These are phyloP conservation scores for Odontesthes bonariensis DNA, from an alignment of 2,113 vertebrate genomes.

Conservation along the genomic window DNA sequence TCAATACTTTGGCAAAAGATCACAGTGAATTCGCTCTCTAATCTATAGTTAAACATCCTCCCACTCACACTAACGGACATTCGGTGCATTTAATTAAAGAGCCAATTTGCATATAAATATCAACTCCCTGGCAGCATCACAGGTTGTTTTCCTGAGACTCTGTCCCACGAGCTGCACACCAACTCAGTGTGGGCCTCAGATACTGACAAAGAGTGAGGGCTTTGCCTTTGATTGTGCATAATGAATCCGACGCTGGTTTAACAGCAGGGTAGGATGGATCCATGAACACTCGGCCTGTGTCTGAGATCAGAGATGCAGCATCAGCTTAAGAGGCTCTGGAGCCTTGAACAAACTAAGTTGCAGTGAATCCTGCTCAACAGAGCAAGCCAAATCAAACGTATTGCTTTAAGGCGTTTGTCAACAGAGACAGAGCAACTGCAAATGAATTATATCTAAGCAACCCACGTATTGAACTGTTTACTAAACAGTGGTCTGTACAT, in stretches of 20 bases:
- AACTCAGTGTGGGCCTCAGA: background rate
- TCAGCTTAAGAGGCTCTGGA: constrained; percentile 17
- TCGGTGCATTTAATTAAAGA: constrained; percentile 65
- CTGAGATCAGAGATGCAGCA: constrained; percentile 24
- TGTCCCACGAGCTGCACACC: constrained; percentile 8
- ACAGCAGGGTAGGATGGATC: constrained; percentile 24
- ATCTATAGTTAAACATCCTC: constrained; percentile 47
- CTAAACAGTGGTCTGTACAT: too few relatives aligned
- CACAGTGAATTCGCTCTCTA: constrained; percentile 34
- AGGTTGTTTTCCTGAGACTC: constrained; percentile 55
- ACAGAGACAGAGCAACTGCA: background rate
- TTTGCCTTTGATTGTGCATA: constrained; percentile 44
- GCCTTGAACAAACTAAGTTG: constrained; percentile 13
- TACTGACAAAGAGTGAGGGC: constrained; percentile 35
- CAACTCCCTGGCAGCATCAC: constrained; percentile 49
- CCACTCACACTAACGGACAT: constrained; percentile 16
- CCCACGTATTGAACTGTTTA: too few relatives aligned
- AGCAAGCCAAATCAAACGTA: constrained; percentile 1
- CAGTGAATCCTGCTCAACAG: constrained; percentile 8
- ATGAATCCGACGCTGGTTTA: constrained; percentile 45
- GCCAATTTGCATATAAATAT: constrained; percentile 74
- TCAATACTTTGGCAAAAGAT: constrained; percentile 51
- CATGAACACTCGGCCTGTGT: constrained; percentile 19
- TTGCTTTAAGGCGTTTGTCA: constrained; percentile 7
- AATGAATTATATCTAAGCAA: too few relatives aligned